Percentiles rank a stretch among this genome's conserved stretches.
Evolutionary conservation across 64 coral and sea anemone genomes (phyloP).

Genomic region (Actinia tenebrosa): DNA sequence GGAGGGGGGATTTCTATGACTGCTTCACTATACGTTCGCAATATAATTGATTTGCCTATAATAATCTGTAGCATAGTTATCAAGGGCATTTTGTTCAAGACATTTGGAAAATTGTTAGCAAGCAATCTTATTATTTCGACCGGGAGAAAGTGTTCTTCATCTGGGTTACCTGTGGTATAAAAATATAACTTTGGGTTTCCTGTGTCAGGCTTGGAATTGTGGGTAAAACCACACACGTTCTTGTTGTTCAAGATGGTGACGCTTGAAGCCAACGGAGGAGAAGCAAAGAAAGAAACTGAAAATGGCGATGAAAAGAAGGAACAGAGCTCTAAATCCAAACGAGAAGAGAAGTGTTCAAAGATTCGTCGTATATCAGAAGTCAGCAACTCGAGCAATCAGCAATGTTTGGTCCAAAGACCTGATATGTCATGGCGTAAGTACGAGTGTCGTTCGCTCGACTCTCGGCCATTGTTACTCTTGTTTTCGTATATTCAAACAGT

Average conservation of each 20-base stretch:
- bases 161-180: too few species aligned
- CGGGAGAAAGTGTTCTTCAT: too few species aligned
- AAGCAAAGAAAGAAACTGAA: slow-evolving; percentile 55
- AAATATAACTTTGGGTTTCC: background rate
- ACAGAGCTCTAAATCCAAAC: slow-evolving; percentile 37
- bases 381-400: slow-evolving; percentile 22
- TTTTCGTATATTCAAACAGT: too few species aligned
- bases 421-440: slow-evolving; percentile 59
- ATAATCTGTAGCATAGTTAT: too few species aligned
- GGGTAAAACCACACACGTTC: background rate
- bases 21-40: too few species aligned
- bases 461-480: background rate
- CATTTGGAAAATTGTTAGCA: too few species aligned
- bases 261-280: slow-evolving; percentile 12
- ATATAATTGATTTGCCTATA: too few species aligned
- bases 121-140: too few species aligned
- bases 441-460: background rate
- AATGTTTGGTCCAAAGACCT: slow-evolving; percentile 52
- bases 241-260: slow-evolving; percentile 29
- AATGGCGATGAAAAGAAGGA: slow-evolving; percentile 54
- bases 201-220: background rate
- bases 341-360: slow-evolving; percentile 56
- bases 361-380: slow-evolving; percentile 48
- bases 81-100: too few species aligned
- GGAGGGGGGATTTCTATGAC: too few species aligned